Percentiles rank a stretch among this genome's conserved stretches.
Conservation (phyloP, 2,888 invertebrate genomes). For the Drosophila birchii region DNA sequence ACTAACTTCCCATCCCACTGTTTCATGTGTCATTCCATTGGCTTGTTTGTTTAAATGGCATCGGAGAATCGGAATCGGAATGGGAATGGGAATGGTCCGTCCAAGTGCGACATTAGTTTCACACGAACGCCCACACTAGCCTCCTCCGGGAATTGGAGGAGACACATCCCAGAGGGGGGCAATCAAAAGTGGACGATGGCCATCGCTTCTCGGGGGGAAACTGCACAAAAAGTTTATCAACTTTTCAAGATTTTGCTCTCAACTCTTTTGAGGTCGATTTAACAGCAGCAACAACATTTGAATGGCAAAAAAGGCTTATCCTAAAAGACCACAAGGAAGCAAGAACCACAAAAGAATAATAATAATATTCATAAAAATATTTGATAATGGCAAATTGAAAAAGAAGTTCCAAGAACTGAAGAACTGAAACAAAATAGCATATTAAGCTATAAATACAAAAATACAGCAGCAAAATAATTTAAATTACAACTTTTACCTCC, state of each 20-base stretch:
- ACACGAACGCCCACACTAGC: slow-evolving; percentile 74
- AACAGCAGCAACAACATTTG: slow-evolving; percentile 25
- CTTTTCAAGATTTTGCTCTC: slow-evolving; percentile 74
- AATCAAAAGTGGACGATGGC: slow-evolving; percentile 59
- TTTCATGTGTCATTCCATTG: slow-evolving; percentile 33
- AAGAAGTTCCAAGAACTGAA: slow-evolving; percentile 7
- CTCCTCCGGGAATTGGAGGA: neutral
- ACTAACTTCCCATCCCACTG: slow-evolving; percentile 14
- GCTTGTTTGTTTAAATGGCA: slow-evolving; percentile 49
- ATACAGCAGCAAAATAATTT: neutral
- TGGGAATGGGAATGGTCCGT: slow-evolving; percentile 35
- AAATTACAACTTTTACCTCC: too few relatives aligned
- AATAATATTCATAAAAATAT: slow-evolving; percentile 40
- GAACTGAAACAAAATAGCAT: neutral
- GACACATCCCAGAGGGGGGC: slow-evolving; percentile 37
- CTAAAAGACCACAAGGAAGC: neutral
- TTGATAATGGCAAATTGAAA: slow-evolving; percentile 19
- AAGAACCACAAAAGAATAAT: slow-evolving; percentile 8
- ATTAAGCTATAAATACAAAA: neutral
- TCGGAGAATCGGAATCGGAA: slow-evolving; percentile 5
- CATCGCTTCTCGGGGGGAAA: slow-evolving; percentile 56
- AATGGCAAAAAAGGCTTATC: slow-evolving; percentile 5
- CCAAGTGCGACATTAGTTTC: slow-evolving; percentile 67
- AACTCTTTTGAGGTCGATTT: slow-evolving; percentile 60
- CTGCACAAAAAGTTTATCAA: slow-evolving; percentile 78